Evolutionary conservation across 2,113 vertebrate species (phyloP).

Genomic region (Anhinga rufa): DNA sequence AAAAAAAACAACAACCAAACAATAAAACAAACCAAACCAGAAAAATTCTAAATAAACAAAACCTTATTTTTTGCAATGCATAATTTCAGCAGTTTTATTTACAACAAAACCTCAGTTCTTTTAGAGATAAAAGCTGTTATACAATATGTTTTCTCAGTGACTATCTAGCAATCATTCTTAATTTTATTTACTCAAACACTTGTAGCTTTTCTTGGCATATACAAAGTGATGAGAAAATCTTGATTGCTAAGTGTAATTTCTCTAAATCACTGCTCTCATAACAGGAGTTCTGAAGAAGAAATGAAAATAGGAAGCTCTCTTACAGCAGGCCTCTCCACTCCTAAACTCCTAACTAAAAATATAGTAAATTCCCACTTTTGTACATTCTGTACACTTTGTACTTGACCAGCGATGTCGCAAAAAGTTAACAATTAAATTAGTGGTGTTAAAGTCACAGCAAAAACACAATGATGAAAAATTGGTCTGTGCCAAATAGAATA

Average conservation of each 20-base stretch:
- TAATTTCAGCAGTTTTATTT: conserved; percentile 6
- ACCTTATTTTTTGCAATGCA: conserved; percentile 15
- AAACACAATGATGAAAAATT: background rate
- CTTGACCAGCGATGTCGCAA: background rate
- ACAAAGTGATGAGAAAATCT: background rate
- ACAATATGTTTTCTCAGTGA: background rate
- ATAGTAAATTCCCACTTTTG: background rate
- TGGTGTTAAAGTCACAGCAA: background rate
- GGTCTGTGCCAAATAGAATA: background rate
- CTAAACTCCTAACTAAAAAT: background rate
- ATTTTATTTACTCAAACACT: conserved; percentile 13
- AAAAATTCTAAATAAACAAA: background rate
- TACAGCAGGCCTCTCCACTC: background rate
- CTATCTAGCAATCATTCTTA: background rate
- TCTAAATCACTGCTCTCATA: background rate
- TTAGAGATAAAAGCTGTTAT: background rate
- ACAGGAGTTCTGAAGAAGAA: background rate
- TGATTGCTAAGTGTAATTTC: background rate
- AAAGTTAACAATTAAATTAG: background rate
- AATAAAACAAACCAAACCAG: too few relatives aligned
- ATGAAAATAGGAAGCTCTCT: background rate
- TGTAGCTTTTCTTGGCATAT: background rate
- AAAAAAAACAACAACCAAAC: too few relatives aligned
- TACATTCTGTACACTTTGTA: background rate
- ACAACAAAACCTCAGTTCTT: background rate